Conservation (phyloP, 1,140 invertebrate genomes). For the Marisa cornuarietis region DNA sequence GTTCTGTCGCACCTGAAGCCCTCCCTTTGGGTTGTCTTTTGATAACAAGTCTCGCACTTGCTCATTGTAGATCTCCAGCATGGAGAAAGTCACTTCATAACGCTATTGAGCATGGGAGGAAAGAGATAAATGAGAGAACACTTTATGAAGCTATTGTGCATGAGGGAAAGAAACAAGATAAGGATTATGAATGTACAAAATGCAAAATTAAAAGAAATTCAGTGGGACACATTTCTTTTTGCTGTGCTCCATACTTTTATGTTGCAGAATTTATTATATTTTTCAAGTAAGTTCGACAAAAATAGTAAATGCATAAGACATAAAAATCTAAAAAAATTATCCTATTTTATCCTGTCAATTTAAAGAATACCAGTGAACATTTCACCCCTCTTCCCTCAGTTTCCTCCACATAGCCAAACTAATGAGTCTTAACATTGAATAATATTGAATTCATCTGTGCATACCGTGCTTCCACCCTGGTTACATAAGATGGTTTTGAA, state of each 20-base stretch:
- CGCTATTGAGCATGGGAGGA: conserved; percentile 41
- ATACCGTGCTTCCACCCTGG: conserved; percentile 50
- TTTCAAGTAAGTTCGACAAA: not conserved
- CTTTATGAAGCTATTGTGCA: no score
- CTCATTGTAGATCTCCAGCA: conserved; percentile 69
- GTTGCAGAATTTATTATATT: no score
- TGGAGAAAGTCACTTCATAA: conserved; percentile 67
- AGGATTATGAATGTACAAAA: no score
- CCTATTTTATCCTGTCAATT: not conserved
- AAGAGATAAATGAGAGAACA: not conserved
- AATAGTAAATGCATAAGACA: not conserved
- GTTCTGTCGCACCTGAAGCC: conserved; percentile 64
- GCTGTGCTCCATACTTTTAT: no score
- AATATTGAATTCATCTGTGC: conserved; percentile 5
- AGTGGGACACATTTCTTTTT: no score
- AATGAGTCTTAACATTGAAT: not conserved
- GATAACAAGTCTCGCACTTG: conserved; percentile 65
- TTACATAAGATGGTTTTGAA: conserved; percentile 64
- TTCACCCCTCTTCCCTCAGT: not conserved
- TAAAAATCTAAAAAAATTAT: not conserved
- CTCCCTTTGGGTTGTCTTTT: conserved; percentile 65
- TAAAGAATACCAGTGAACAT: not conserved
- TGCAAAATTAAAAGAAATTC: no score
- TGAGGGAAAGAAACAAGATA: no score
- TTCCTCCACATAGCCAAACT: not conserved